A percentile compares a stretch with the other conserved stretches of the same genome.
phyloP scores from a whole-genome alignment of 2,888 invertebrate species.

The Schizotus pectinicornis region DNA sequence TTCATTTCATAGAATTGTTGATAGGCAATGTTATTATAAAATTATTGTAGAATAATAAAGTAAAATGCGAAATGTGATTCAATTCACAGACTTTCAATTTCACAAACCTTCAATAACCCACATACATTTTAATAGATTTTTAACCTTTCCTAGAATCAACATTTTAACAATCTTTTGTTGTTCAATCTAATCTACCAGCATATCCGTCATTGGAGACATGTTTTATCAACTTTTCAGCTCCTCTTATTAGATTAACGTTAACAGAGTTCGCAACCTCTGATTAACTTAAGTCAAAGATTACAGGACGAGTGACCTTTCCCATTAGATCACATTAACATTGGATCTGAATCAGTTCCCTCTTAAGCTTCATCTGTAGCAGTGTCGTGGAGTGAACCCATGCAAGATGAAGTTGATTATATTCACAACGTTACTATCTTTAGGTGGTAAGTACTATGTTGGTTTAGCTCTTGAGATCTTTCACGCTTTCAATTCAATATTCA shows the following conservation, averaged over 20 bases:
- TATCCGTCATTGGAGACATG: not conserved
- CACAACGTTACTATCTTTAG: constrained; percentile 3
- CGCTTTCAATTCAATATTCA: not conserved
- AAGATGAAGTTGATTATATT: constrained; percentile 6
- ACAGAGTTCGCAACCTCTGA: constrained; percentile 8
- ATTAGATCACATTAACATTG: not conserved
- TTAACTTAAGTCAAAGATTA: constrained; percentile 12
- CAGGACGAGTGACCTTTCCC: constrained; percentile 8
- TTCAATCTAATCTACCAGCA: not conserved
- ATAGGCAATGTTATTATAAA: constrained; percentile 51
- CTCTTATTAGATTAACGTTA: not conserved
- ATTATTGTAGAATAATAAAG: constrained; percentile 48
- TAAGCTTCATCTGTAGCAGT: not conserved
- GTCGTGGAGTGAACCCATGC: not conserved
- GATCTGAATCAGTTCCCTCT: constrained; percentile 1
- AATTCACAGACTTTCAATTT: constrained; percentile 15
- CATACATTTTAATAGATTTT: no score
- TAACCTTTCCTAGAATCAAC: no score
- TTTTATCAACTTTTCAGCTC: not conserved
- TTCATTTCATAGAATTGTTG: constrained; percentile 52
- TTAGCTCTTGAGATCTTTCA: not conserved
- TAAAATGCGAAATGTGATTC: constrained; percentile 33
- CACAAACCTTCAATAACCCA: no score
- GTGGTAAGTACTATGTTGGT: not conserved
- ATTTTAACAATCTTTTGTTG: no score